phyloP scores from a whole-genome alignment of 2,113 vertebrate genomes.

The Leptodactylus fuscus region DNA sequence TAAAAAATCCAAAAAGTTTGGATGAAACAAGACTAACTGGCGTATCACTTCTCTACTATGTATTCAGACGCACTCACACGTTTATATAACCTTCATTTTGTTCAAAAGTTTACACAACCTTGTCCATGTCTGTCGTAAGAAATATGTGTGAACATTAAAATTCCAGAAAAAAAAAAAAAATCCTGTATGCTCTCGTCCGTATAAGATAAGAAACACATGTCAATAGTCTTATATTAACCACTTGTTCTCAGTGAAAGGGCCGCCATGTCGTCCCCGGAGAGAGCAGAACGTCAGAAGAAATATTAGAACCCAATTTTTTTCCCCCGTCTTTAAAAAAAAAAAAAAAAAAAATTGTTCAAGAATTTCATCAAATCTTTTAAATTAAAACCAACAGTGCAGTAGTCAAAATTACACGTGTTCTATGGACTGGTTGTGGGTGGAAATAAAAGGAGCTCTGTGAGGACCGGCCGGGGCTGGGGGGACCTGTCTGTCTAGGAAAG shows the following conservation, averaged over 20 bases:
- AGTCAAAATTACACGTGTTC: slow-evolving; percentile 21
- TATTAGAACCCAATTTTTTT: slow-evolving; percentile 40
- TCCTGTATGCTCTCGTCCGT: background rate
- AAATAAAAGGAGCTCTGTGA: slow-evolving; percentile 30
- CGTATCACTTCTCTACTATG: background rate
- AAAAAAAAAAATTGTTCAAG: slow-evolving; percentile 16
- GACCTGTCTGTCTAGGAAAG: background rate
- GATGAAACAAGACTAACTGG: background rate
- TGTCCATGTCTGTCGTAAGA: slow-evolving; percentile 28
- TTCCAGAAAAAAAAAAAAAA: slow-evolving; percentile 22
- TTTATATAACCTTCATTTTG: slow-evolving; percentile 48
- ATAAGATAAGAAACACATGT: slow-evolving; percentile 56
- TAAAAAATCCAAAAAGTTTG: background rate
- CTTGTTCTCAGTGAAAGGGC: slow-evolving; percentile 17
- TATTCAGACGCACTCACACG: background rate
- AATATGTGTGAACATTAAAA: slow-evolving; percentile 50
- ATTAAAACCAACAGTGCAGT: slow-evolving; percentile 47
- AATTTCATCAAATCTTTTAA: slow-evolving; percentile 39
- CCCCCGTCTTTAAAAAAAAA: background rate
- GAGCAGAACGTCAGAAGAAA: background rate
- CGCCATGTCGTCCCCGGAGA: slow-evolving; percentile 7
- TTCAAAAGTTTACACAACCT: slow-evolving; percentile 49
- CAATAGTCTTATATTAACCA: slow-evolving; percentile 45
- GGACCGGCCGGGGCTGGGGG: background rate
- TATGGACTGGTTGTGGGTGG: background rate